Conservation (phyloP, 2,113 vertebrate species). For the Hydropotes inermis region DNA sequence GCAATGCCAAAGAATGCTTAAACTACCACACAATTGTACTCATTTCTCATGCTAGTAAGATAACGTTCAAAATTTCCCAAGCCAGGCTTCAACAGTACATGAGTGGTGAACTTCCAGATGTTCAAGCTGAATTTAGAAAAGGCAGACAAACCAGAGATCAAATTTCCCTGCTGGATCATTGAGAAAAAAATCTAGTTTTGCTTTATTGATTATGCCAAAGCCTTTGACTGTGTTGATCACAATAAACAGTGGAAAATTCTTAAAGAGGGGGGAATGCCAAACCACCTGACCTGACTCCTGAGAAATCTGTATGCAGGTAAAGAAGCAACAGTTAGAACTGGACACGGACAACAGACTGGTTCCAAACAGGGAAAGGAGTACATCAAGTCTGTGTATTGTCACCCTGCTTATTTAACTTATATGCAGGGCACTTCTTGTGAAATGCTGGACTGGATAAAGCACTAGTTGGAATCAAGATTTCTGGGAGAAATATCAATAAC, state of each 20-base stretch:
- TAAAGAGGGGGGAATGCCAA: neutral
- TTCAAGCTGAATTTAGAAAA: neutral
- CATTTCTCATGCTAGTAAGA: neutral
- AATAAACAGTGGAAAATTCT: neutral
- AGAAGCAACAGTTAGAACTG: neutral
- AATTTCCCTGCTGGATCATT: neutral
- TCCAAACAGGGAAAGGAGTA: neutral
- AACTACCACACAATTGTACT: fast-evolving
- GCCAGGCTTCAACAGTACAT: neutral
- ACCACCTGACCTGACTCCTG: neutral
- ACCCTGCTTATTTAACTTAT: neutral
- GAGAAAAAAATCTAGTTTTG: neutral
- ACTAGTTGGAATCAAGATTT: neutral
- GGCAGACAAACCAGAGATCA: neutral
- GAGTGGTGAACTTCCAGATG: neutral
- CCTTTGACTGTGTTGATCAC: neutral
- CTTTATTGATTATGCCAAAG: neutral
- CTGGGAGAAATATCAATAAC: neutral
- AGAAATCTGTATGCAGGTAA: neutral
- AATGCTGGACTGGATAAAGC: neutral
- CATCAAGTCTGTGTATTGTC: neutral
- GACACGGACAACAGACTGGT: neutral
- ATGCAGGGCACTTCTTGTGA: neutral
- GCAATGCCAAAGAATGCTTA: neutral
- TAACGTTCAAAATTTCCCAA: neutral